Conservation (phyloP, 1,140 invertebrate genomes). For the Platorchestia sp. region DNA sequence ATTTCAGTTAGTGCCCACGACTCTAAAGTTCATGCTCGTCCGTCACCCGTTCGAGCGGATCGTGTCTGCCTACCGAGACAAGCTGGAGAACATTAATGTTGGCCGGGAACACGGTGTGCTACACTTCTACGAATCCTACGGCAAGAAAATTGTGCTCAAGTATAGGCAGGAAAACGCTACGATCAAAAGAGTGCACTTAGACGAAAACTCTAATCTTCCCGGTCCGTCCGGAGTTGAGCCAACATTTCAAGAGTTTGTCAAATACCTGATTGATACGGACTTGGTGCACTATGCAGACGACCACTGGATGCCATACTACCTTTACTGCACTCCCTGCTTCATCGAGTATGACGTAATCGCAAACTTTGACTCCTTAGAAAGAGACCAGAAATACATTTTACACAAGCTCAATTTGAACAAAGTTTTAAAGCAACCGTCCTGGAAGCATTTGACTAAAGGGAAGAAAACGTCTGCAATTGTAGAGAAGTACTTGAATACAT, state of each 20-base stretch:
- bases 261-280: slow-evolving; percentile 70
- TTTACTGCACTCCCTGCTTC: slow-evolving; percentile 82
- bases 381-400: slow-evolving; percentile 80
- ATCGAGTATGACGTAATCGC: slow-evolving; percentile 85
- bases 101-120: slow-evolving; percentile 73
- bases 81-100: slow-evolving; percentile 74
- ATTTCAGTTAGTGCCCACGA: slow-evolving; percentile 62
- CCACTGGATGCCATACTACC: slow-evolving; percentile 82
- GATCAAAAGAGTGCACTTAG: neutral
- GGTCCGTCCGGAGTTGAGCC: slow-evolving; percentile 74
- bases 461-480: slow-evolving; percentile 74
- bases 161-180: slow-evolving; percentile 69
- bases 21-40: slow-evolving; percentile 74
- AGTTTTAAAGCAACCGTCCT: slow-evolving; percentile 81
- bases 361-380: slow-evolving; percentile 89
- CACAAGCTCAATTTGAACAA: slow-evolving; percentile 77
- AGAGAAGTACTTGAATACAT: slow-evolving; percentile 78
- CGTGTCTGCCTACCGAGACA: slow-evolving; percentile 78
- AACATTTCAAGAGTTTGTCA: slow-evolving; percentile 80
- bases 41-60: slow-evolving; percentile 79
- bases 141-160: slow-evolving; percentile 75
- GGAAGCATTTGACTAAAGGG: slow-evolving; percentile 80
- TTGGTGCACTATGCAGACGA: slow-evolving; percentile 73
- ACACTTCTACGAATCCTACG: slow-evolving; percentile 76
- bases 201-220: slow-evolving; percentile 67